Percentiles rank a stretch among this genome's conserved stretches.
phyloP scores from a whole-genome alignment of 1,140 invertebrate genomes.

The Holcopasites calliopsidis region DNA sequence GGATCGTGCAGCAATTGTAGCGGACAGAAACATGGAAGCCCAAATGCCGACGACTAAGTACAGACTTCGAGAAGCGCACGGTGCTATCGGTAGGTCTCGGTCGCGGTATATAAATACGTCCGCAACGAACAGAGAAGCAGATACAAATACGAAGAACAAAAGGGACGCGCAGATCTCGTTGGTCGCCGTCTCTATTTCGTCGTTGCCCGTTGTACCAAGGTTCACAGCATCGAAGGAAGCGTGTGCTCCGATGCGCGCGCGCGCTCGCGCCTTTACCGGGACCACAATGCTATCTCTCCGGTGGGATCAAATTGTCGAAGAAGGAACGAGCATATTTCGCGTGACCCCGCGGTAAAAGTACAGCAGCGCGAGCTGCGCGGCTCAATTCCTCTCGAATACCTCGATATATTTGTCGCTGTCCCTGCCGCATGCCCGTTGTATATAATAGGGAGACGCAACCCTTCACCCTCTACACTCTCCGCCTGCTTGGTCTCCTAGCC shows the following conservation, averaged over 20 bases:
- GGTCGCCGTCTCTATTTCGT: constrained; percentile 30
- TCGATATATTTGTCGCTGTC: constrained; percentile 78
- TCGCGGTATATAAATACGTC: constrained; percentile 61
- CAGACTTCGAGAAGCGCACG: constrained; percentile 41
- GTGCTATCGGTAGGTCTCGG: constrained; percentile 51
- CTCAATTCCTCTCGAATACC: constrained; percentile 77
- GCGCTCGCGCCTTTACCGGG: constrained; percentile 45
- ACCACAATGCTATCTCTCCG: constrained; percentile 76
- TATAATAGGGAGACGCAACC: constrained; percentile 45
- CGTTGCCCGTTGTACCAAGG: constrained; percentile 6
- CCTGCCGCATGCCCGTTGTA: constrained; percentile 28
- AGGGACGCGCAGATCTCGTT: constrained; percentile 17
- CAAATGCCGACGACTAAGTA: constrained; percentile 48
- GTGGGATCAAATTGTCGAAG: constrained; percentile 77
- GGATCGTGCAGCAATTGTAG: constrained; percentile 7
- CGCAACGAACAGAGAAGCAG: constrained; percentile 6
- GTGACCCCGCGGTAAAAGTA: constrained; percentile 73
- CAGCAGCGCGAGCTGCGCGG: constrained; percentile 45
- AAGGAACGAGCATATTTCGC: constrained; percentile 76
- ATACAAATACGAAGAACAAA: background rate
- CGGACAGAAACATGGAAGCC: constrained; percentile 56
- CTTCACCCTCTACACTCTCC: constrained; percentile 19
- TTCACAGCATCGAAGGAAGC: constrained; percentile 18
- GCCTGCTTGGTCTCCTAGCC: no score
- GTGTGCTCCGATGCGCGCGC: constrained; percentile 16